Percentiles rank a stretch among this genome's conserved stretches.
Conservation (phyloP, 2,113 vertebrate species). For the Ameiurus melas region DNA sequence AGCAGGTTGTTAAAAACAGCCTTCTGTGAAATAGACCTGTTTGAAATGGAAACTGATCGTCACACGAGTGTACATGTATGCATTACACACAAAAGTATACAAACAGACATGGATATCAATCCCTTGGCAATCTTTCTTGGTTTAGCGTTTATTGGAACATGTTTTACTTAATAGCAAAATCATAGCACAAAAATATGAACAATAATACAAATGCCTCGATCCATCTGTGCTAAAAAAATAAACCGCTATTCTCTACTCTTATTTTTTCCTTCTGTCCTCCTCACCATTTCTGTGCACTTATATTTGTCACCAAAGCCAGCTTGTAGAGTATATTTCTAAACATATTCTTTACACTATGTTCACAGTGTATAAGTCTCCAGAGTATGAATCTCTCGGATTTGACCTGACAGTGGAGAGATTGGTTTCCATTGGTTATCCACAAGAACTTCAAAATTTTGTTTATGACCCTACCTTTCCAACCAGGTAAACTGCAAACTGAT, state of each 20-base stretch:
- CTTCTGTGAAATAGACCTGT: background rate
- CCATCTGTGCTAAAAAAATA: background rate
- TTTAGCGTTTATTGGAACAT: background rate
- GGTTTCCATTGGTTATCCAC: constrained; percentile 97
- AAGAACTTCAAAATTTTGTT: constrained; percentile 95
- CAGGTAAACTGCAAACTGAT: constrained; percentile 77
- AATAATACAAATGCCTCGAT: background rate
- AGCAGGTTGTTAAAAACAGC: background rate
- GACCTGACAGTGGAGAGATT: constrained; percentile 95
- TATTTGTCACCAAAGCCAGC: background rate
- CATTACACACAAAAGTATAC: background rate
- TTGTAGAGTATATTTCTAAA: background rate
- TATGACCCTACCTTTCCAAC: constrained; percentile 98
- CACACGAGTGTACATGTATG: background rate
- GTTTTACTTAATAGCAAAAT: background rate
- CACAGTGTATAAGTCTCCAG: constrained; percentile 97
- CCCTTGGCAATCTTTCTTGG: background rate
- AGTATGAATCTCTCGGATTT: constrained; percentile 97
- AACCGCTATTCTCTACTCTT: background rate
- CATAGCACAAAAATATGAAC: background rate
- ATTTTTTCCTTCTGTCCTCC: background rate
- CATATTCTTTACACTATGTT: constrained; percentile 55
- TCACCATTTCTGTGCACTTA: background rate
- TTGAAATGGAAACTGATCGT: background rate
- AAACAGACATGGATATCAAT: background rate